These are phyloP conservation scores for Periophthalmus modestus DNA, from an alignment of 2,113 vertebrate species.

Conservation along the genomic window DNA sequence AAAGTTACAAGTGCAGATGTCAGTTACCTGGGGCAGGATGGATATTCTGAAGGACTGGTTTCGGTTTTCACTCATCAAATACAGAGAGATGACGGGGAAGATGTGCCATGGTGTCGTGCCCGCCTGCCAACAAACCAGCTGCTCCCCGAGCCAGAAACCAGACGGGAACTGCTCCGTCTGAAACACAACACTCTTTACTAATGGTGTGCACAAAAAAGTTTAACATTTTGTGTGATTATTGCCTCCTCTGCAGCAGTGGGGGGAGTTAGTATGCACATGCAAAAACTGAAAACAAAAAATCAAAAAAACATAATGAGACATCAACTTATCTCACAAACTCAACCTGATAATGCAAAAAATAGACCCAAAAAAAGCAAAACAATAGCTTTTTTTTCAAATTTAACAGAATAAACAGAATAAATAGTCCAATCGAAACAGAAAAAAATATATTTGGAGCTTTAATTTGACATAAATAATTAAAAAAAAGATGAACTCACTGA, in stretches of 20 bases:
- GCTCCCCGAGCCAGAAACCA: constrained; percentile 95
- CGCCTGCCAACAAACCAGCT: constrained; percentile 97
- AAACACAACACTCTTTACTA: constrained; percentile 5
- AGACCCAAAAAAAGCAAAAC: too few species aligned
- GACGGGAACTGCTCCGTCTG: constrained; percentile 96
- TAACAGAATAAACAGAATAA: too few species aligned
- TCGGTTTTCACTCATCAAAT: constrained; percentile 94
- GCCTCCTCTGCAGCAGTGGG: background rate
- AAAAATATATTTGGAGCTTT: background rate
- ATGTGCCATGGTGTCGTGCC: constrained; percentile 98
- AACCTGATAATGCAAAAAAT: too few species aligned
- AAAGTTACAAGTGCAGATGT: background rate
- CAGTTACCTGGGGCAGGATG: constrained; percentile 92
- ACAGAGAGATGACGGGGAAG: constrained; percentile 95
- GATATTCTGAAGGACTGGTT: constrained; percentile 98
- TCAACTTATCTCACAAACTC: too few species aligned
- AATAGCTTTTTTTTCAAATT: too few species aligned
- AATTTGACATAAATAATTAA: background rate
- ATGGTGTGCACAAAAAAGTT: background rate
- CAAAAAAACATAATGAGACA: too few species aligned
- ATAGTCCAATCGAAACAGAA: background rate
- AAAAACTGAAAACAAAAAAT: too few species aligned
- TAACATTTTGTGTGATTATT: background rate
- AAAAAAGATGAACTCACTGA: constrained; percentile 80
- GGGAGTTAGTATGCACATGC: too few species aligned